Base-by-base conservation (phyloP, 2,113 vertebrate genomes). In the Falco punctatus region DNA sequence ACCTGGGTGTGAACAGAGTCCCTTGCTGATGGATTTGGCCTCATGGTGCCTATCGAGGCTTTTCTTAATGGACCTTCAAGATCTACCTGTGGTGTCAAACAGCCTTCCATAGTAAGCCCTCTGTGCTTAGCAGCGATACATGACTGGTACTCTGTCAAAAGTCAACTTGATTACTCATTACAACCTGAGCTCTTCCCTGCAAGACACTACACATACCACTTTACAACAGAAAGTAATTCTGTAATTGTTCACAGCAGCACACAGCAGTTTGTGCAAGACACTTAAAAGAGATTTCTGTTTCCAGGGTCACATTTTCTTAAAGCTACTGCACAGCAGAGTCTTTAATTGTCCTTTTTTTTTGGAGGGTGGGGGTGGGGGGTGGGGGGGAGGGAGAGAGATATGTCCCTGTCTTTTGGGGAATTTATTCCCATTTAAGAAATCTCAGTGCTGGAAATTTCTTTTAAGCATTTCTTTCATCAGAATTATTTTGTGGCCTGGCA, bases 161-260 rank as follows among this genome's bases (percentile, higher is more conserved):
- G 61, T 2, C 84, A 70, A 10, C 46, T 79, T 46, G n/a, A 27
- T 69, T 51, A 51, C 74, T 19, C 67, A 23, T 52, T 38, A 70
- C 24, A 73, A 57, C 9, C 13, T 1, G 5, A 26, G 20, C 23
- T 66, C n/a, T 67, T 85, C 66, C 42, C 42, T 81, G 15, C 70
- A 74, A 49, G 57, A 55, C 18, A 13, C 30, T 61, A 11, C 33
- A 21, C 1, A 1, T 30, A 30, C 13, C 23, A 6, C 3, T 0
- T 66, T 77, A 66, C 46, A 54, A 33, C 66, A 73, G 78, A 55
- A 82, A 35, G 35, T 52, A 58, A 64, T 64, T 46, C 70, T 59
- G 51, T 38, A 61, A 51, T 28, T 49, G 40, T 49, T 81, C 62
- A 49, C 23, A 71, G 61, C 40, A 49, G 35, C 66, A 33, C 30